Percentiles rank a stretch among this genome's conserved stretches.
Evolutionary conservation across 2,888 invertebrate species (phyloP).

Genomic region (Drosophila sordidapex): DNA sequence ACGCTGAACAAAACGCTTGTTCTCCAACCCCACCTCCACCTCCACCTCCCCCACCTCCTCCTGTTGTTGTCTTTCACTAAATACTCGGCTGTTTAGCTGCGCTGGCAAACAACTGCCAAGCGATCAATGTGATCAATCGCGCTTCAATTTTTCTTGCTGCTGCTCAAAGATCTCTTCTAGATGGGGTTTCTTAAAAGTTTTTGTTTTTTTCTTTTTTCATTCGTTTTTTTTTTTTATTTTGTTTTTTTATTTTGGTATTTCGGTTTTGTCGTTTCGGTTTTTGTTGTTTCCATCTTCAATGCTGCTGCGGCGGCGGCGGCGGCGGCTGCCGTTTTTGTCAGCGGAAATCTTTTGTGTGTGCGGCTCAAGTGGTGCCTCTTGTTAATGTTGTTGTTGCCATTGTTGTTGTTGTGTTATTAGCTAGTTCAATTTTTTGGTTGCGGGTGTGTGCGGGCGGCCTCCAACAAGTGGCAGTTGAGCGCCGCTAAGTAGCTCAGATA

Average conservation of each 20-base stretch:
- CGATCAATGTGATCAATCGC: slow-evolving; percentile 77
- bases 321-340: slow-evolving; percentile 62
- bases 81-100: slow-evolving; percentile 67
- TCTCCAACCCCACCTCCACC: too few species aligned
- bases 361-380: slow-evolving; percentile 63
- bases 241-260: slow-evolving; percentile 36
- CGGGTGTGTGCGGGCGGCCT: slow-evolving; percentile 63
- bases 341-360: slow-evolving; percentile 77
- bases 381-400: slow-evolving; percentile 37
- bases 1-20: slow-evolving; percentile 21
- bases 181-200: slow-evolving; percentile 31
- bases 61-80: slow-evolving; percentile 65
- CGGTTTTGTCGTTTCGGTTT: slow-evolving; percentile 48
- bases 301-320: slow-evolving; percentile 5
- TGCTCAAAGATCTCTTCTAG: slow-evolving; percentile 50
- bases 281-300: slow-evolving; percentile 31
- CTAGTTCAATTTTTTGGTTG: slow-evolving; percentile 67
- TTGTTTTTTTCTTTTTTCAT: slow-evolving; percentile 8
- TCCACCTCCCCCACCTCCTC: background rate
- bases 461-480: slow-evolving; percentile 78
- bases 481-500: slow-evolving; percentile 77
- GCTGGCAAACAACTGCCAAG: slow-evolving; percentile 43
- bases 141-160: slow-evolving; percentile 73
- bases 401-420: slow-evolving; percentile 72
- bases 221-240: slow-evolving; percentile 1